These are phyloP conservation scores for Gopherus evgoodei DNA, from an alignment of 2,113 vertebrate species.

Conservation along the genomic window DNA sequence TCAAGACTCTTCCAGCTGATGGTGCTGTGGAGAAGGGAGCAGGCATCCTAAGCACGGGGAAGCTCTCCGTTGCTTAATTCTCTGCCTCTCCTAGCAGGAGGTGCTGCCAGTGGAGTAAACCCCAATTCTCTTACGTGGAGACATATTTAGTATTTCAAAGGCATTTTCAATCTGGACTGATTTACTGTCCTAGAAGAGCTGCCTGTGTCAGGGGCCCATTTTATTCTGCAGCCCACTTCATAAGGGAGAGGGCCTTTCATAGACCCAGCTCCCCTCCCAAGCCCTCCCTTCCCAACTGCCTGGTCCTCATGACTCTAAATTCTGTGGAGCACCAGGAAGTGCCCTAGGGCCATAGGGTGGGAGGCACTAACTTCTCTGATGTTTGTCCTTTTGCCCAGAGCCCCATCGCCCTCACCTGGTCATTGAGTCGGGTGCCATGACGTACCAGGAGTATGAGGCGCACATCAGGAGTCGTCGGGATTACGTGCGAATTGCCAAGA, in stretches of 20 bases:
- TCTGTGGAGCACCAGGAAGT: not conserved
- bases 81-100: not conserved
- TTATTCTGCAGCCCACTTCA: not conserved
- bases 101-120: not conserved
- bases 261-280: not conserved
- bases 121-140: not conserved
- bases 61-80: not conserved
- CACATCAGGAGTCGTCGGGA: slow-evolving; percentile 87
- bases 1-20: not conserved
- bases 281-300: not conserved
- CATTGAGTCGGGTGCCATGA: slow-evolving; percentile 89
- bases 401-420: slow-evolving; percentile 92
- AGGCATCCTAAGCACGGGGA: not conserved
- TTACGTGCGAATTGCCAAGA: slow-evolving; percentile 84
- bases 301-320: not conserved
- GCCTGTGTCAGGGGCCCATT: not conserved
- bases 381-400: slow-evolving; percentile 76
- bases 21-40: not conserved
- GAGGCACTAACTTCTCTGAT: not conserved
- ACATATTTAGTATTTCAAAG: not conserved
- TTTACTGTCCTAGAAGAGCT: not conserved
- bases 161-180: not conserved
- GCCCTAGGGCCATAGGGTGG: not conserved
- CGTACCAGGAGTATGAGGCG: slow-evolving; percentile 88
- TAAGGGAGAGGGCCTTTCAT: not conserved